Evolutionary conservation across 2,888 invertebrate genomes (phyloP).

Genomic region (Aromia moschata): DNA sequence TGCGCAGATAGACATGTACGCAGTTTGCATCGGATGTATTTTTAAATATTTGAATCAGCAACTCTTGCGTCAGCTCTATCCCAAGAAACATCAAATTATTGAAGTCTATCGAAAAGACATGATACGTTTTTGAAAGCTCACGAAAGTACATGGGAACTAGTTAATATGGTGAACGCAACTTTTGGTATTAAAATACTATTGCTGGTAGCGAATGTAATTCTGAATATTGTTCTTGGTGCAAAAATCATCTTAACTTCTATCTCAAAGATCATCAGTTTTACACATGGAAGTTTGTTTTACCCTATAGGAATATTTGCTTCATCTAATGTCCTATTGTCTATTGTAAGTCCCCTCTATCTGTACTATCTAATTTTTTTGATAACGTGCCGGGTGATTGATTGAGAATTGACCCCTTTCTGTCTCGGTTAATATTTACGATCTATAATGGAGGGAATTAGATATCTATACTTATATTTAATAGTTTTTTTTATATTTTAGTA

Average conservation of each 20-base stretch:
- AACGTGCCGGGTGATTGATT: no score
- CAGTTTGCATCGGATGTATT: conserved; percentile 3
- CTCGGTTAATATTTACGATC: no score
- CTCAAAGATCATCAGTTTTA: no score
- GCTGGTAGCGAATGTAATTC: conserved; percentile 2
- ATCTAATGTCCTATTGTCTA: no score
- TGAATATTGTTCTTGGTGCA: conserved; percentile 1
- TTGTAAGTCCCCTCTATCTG: no score
- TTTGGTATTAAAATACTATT: conserved; percentile 1
- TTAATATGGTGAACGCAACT: conserved; percentile 1
- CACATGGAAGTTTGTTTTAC: no score
- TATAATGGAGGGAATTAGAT: no score
- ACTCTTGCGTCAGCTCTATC: neutral
- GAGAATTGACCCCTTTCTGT: no score
- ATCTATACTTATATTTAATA: no score
- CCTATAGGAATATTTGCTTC: no score
- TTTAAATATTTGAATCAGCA: conserved; percentile 3
- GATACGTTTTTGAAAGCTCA: neutral
- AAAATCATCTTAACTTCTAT: neutral
- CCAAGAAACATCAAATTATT: neutral
- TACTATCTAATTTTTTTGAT: no score
- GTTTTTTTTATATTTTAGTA: no score
- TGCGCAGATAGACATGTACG: neutral
- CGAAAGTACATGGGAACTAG: conserved; percentile 3
- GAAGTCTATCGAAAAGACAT: neutral